Evolutionary conservation across 2,888 invertebrate genomes (phyloP), one percentile per base, ranked within the genome.

Genomic region (Cephus pulcher): DNA sequence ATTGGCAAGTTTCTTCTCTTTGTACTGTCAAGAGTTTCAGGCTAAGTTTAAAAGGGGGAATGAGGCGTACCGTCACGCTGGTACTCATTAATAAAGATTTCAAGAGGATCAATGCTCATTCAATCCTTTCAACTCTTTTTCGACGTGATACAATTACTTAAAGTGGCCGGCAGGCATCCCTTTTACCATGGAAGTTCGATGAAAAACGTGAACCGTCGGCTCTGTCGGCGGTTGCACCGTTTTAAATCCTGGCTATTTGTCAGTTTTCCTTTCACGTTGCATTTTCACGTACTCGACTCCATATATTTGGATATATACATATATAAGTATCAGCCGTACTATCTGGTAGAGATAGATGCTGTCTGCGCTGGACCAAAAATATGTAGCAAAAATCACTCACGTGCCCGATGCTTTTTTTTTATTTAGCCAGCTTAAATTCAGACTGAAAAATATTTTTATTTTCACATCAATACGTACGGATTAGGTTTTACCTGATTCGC

Each of bases 111-210:
- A 56, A 56, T 56, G 56, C 56, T 56, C 56, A 56, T 56, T 56
- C 56, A 56, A 56, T 56, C 6, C 69, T 70, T 68, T 74, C 32
- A 73, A 81, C 74, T 81, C 78, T 78, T 77, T 76, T 23, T 30
- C 73, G 34, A 71, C 71, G 82, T 77, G 83, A 87, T 87, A 85
- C 87, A 88, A 88, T 87, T 87, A 88, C 88, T 88, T 88, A 86
- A 84, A 84, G 85, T 82, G 81, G 79, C 79, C 80, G 78, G 56
- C 23, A 56, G 56, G 79, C 75, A 75, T 79, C 81, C 84, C 81
- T 78, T 84, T 83, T 79, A 75, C 75, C 78, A 56, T 56, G 56
- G 75, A 37, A 78, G 74, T 73, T 78, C 80, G 85, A 87, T 87
- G 87, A 88, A 88, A 88, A 88, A 88, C 87, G 83, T 84, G 77